Conservation (phyloP, 2,797 vertebrate genomes). For the Sternarchorhynchus goeldii region DNA sequence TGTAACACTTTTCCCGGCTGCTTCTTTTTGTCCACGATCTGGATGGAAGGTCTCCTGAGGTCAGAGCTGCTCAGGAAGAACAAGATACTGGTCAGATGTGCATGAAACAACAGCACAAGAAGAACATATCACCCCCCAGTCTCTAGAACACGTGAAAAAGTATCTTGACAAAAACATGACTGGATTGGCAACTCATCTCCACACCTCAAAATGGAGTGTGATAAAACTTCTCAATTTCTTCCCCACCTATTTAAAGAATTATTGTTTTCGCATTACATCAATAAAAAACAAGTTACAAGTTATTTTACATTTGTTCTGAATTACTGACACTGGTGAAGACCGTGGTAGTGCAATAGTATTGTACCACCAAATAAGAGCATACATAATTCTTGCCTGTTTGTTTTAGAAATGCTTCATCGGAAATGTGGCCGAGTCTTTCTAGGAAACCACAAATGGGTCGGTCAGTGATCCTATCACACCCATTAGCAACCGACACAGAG, state of each 20-base stretch:
- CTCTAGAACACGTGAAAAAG: no score
- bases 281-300: neutral
- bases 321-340: neutral
- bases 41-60: neutral
- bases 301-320: neutral
- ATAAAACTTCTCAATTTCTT: neutral
- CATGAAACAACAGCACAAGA: neutral
- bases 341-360: no score
- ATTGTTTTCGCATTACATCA: neutral
- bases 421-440: slow-evolving; percentile 52
- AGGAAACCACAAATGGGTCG: slow-evolving; percentile 77
- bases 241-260: neutral
- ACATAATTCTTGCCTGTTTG: slow-evolving; percentile 31
- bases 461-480: slow-evolving; percentile 81
- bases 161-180: no score
- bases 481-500: slow-evolving; percentile 52
- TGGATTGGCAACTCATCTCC: neutral
- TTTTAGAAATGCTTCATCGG: slow-evolving; percentile 34
- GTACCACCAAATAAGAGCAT: neutral
- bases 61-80: neutral
- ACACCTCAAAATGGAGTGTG: neutral
- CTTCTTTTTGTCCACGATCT: no score
- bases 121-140: neutral
- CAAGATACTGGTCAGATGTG: neutral
- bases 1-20: no score